Conservation (phyloP, 2,797 vertebrate genomes). For the Hylomyscus alleni region DNA sequence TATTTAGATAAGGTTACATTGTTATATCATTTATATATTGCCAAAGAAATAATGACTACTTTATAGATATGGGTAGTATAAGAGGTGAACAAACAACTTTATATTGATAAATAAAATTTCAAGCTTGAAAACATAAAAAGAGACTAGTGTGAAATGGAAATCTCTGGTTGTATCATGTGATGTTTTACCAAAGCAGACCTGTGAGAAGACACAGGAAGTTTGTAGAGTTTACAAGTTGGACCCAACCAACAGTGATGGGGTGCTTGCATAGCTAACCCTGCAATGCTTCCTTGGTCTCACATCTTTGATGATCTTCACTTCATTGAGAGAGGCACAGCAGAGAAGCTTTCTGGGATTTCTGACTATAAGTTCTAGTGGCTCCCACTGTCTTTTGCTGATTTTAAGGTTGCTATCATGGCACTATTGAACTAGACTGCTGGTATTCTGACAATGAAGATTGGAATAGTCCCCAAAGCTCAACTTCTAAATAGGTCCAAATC, state of each 20-base stretch:
- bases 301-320: background rate
- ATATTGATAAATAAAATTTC: background rate
- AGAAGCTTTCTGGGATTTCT: background rate
- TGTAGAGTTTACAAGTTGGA: background rate
- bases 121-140: background rate
- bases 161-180: background rate
- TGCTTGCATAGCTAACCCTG: background rate
- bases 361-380: background rate
- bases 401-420: background rate
- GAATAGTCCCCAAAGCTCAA: background rate
- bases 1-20: slow-evolving; percentile 15
- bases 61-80: background rate
- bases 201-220: background rate
- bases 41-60: background rate
- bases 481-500: background rate
- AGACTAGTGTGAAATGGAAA: background rate
- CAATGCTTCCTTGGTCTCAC: background rate
- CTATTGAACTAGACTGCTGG: too few relatives aligned
- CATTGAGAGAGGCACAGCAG: background rate
- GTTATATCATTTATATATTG: background rate
- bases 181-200: background rate
- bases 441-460: background rate
- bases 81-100: background rate
- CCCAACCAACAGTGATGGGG: background rate
- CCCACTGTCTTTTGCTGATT: background rate